These are phyloP conservation scores for Atethmia centrago DNA, from an alignment of 2,888 invertebrate genomes.

Conservation along the genomic window DNA sequence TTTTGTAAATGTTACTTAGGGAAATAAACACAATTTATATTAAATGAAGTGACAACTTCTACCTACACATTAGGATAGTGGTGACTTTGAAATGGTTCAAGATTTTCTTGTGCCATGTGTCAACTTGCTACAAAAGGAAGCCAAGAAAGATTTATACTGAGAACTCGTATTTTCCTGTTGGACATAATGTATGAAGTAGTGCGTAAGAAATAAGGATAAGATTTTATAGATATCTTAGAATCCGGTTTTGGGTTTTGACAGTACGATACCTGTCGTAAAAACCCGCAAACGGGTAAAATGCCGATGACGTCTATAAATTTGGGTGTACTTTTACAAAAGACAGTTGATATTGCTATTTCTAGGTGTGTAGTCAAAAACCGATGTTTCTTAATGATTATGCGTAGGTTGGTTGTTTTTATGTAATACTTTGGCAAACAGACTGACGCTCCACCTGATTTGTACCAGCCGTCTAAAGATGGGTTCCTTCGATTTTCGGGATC, in stretches of 20 bases:
- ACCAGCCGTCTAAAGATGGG: not conserved
- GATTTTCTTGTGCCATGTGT: conserved; percentile 36
- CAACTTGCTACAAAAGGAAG: conserved; percentile 30
- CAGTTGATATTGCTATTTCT: not conserved
- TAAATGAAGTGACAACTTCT: conserved; percentile 7
- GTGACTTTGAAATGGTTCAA: conserved; percentile 26
- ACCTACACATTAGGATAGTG: not conserved
- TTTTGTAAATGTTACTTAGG: not conserved
- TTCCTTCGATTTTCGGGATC: not conserved
- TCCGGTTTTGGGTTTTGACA: conserved; percentile 3
- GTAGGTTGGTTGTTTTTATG: not conserved
- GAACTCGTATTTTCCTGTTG: conserved; percentile 57
- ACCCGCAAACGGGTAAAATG: not conserved
- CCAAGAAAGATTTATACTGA: conserved; percentile 40
- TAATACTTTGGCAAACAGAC: not conserved
- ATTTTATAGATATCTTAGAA: conserved; percentile 37
- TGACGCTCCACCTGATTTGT: not conserved
- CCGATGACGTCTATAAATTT: not conserved
- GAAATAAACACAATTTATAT: too few species aligned
- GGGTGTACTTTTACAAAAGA: conserved; percentile 3
- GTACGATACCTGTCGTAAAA: conserved; percentile 2
- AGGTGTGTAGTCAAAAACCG: not conserved
- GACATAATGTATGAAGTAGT: conserved; percentile 9
- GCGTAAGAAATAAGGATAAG: conserved; percentile 40
- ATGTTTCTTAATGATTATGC: not conserved